These are phyloP conservation scores for Opisthograptis luteolata DNA, from an alignment of 2,888 invertebrate genomes.

Conservation along the genomic window DNA sequence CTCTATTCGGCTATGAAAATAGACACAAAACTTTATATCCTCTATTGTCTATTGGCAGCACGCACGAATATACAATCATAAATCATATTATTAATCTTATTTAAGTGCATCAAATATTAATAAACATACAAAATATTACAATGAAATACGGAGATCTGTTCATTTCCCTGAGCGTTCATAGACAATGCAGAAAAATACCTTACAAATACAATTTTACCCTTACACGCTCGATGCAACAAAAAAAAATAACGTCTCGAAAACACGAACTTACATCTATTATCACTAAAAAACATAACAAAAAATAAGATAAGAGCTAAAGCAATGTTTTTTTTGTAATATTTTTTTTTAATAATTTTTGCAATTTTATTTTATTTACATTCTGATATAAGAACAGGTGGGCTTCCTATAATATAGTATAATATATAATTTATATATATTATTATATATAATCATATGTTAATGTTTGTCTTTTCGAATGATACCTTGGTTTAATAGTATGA, in stretches of 20 bases:
- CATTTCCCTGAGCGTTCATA: neutral
- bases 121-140: too few relatives aligned
- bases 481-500: neutral
- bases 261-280: conserved; percentile 38
- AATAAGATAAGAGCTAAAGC: conserved; percentile 35
- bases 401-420: conserved; percentile 6
- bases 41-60: too few relatives aligned
- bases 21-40: too few relatives aligned
- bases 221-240: conserved; percentile 23
- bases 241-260: conserved; percentile 37
- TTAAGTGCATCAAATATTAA: too few relatives aligned
- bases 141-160: too few relatives aligned
- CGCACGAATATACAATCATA: too few relatives aligned
- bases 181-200: conserved; percentile 24
- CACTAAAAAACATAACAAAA: conserved; percentile 46
- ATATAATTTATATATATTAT: conserved; percentile 6
- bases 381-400: conserved; percentile 18
- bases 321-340: conserved; percentile 28
- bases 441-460: conserved; percentile 3
- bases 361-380: conserved; percentile 15
- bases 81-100: too few relatives aligned
- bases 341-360: conserved; percentile 27
- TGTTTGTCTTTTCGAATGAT: conserved; percentile 16
- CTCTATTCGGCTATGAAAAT: too few relatives aligned
- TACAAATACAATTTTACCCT: conserved; percentile 20